Evolutionary conservation across 2,888 invertebrate species (phyloP).

Genomic region (Caenorhabditis angaria): DNA sequence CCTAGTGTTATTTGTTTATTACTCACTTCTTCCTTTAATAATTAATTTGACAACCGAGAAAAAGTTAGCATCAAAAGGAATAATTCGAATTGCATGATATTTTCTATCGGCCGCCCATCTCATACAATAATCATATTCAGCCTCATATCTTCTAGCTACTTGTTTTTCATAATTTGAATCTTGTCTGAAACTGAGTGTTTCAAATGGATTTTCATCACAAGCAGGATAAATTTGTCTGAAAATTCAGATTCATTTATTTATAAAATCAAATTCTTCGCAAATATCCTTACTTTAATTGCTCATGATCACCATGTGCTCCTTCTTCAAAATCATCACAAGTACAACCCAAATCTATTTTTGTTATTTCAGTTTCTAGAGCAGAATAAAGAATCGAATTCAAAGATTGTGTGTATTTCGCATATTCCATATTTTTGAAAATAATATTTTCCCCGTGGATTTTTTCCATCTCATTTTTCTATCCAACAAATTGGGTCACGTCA

Average conservation of each 20-base stretch:
- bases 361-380: neutral
- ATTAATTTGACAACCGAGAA: slow-evolving; percentile 30
- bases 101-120: slow-evolving; percentile 34
- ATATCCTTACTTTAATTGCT: neutral
- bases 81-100: slow-evolving; percentile 22
- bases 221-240: neutral
- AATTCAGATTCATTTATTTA: no score
- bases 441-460: neutral
- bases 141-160: slow-evolving; percentile 7
- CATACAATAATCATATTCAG: slow-evolving; percentile 39
- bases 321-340: neutral
- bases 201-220: neutral
- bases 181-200: no score
- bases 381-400: slow-evolving; percentile 2
- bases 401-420: neutral
- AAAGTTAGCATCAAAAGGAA: slow-evolving; percentile 40
- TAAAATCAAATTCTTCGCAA: no score
- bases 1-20: no score
- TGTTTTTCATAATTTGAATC: no score
- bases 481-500: neutral
- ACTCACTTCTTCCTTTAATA: slow-evolving; percentile 34
- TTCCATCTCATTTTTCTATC: neutral
- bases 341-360: neutral
- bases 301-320: neutral
- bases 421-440: slow-evolving; percentile 5